These are phyloP conservation scores for Gortyna flavago DNA, from an alignment of 2,888 invertebrate genomes.

Conservation along the genomic window DNA sequence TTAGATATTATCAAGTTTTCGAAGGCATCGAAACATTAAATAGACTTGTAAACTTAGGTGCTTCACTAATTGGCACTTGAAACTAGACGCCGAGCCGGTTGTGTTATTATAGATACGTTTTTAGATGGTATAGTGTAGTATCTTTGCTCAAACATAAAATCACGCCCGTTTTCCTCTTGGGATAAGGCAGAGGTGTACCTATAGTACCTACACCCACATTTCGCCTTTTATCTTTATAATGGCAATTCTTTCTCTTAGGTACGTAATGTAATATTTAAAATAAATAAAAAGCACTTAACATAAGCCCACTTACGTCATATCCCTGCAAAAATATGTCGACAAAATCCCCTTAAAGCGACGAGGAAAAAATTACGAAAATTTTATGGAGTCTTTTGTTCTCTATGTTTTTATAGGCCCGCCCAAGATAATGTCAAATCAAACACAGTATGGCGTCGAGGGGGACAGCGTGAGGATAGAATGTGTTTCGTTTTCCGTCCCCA, in stretches of 20 bases:
- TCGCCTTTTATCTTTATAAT: neutral
- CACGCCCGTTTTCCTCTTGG: neutral
- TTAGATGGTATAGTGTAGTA: neutral
- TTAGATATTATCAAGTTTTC: slow-evolving; percentile 5
- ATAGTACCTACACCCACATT: neutral
- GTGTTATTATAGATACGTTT: too few relatives aligned
- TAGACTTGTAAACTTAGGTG: slow-evolving; percentile 7
- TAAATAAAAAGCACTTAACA: slow-evolving; percentile 46
- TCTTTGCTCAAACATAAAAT: neutral
- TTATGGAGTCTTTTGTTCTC: slow-evolving; percentile 36
- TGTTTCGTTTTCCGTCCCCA: slow-evolving; percentile 96
- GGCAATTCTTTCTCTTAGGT: neutral
- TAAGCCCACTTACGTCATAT: slow-evolving; percentile 23
- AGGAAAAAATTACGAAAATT: slow-evolving; percentile 36
- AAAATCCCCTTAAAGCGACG: slow-evolving; percentile 19
- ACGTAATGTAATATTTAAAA: slow-evolving; percentile 24
- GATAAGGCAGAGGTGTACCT: neutral
- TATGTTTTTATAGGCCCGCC: slow-evolving; percentile 91
- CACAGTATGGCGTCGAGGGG: slow-evolving; percentile 95
- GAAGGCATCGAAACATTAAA: neutral
- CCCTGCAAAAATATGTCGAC: slow-evolving; percentile 38
- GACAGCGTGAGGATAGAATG: slow-evolving; percentile 96
- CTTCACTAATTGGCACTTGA: slow-evolving; percentile 5
- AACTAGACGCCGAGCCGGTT: neutral
- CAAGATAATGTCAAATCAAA: slow-evolving; percentile 94